phyloP scores from a whole-genome alignment of 2,888 invertebrate genomes.

The Carterocephalus palaemon region DNA sequence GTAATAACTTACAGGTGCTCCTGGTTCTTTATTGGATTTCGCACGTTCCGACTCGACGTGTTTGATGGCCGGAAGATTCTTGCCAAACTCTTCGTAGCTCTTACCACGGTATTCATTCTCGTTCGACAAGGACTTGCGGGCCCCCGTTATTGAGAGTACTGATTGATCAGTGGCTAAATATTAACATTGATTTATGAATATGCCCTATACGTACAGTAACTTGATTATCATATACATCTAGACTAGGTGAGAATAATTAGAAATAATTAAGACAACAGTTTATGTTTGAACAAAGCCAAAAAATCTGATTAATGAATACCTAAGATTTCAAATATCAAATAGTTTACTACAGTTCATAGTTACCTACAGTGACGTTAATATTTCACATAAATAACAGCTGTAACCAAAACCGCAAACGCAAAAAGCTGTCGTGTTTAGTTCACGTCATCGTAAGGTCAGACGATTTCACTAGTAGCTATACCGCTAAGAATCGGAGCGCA shows the following conservation, averaged over 20 bases:
- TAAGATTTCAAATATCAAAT: too few relatives aligned
- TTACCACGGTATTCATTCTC: constrained; percentile 59
- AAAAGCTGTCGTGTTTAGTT: neutral
- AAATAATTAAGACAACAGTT: too few relatives aligned
- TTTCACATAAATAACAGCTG: neutral
- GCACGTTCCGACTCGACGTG: constrained; percentile 73
- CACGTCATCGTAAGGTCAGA: constrained; percentile 33
- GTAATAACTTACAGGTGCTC: constrained; percentile 77
- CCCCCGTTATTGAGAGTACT: too few relatives aligned
- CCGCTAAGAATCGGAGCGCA: constrained; percentile 27
- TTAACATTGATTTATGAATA: too few relatives aligned
- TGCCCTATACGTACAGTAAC: too few relatives aligned
- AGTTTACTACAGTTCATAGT: neutral
- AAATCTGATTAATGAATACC: too few relatives aligned
- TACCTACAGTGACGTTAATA: neutral
- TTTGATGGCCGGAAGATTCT: constrained; percentile 75
- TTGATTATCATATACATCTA: too few relatives aligned
- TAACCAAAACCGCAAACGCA: constrained; percentile 10
- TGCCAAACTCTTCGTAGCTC: constrained; percentile 61
- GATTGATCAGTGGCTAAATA: too few relatives aligned
- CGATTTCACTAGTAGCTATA: constrained; percentile 41
- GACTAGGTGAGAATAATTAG: too few relatives aligned
- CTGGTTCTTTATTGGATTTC: constrained; percentile 77
- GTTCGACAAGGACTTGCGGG: constrained; percentile 48
- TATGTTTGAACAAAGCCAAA: too few relatives aligned